phyloP scores from a whole-genome alignment of 2,113 vertebrate genomes.

The Chelonoidis abingdonii region DNA sequence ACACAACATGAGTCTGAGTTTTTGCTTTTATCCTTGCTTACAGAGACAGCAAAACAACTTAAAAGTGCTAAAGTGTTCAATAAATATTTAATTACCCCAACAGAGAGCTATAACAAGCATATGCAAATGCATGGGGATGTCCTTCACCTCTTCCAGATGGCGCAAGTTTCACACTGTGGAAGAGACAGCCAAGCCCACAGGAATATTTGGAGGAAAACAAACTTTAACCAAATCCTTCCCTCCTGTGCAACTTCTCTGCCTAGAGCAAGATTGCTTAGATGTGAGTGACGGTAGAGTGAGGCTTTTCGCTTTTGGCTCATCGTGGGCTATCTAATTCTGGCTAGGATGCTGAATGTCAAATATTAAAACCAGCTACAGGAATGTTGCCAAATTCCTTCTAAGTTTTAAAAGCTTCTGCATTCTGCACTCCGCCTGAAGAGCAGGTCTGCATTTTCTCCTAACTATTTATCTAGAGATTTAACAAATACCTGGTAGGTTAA shows the following conservation, averaged over 20 bases:
- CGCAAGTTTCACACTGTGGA: fast-evolving
- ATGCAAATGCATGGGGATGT: fast-evolving
- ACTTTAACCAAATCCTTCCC: neutral
- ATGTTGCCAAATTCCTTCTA: neutral
- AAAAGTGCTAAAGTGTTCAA: fast-evolving
- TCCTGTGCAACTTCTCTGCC: fast-evolving
- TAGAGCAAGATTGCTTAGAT: neutral
- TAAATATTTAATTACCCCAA: neutral
- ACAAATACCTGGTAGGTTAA: neutral
- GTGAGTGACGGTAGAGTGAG: fast-evolving
- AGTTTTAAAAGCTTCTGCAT: no score
- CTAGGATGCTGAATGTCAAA: fast-evolving
- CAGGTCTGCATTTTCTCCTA: neutral
- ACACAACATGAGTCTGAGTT: neutral
- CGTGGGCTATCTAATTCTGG: neutral
- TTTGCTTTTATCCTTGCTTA: fast-evolving
- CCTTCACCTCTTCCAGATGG: neutral
- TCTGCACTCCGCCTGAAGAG: neutral
- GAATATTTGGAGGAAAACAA: neutral
- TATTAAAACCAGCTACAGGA: fast-evolving
- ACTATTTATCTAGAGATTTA: neutral
- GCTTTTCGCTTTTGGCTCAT: fast-evolving
- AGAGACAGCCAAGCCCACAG: neutral
- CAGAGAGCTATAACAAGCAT: neutral
- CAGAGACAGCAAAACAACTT: neutral